phyloP scores from a whole-genome alignment of 2,113 vertebrate genomes.

The Hirundichthys speculiger region DNA sequence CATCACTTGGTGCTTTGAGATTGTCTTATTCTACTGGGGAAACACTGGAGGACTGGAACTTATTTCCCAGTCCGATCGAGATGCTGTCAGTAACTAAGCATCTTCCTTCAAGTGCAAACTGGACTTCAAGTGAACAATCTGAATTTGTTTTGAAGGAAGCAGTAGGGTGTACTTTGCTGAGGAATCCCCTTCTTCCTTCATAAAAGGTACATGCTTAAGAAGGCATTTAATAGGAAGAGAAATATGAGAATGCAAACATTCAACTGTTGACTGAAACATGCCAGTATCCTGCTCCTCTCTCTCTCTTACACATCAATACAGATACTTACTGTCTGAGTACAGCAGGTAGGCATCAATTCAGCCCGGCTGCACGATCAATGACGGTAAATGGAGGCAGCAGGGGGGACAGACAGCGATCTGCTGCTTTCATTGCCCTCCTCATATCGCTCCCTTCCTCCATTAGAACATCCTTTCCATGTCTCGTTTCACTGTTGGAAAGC shows the following conservation, averaged over 20 bases:
- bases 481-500: constrained; percentile 51
- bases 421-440: constrained; percentile 41
- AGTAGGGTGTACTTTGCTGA: not conserved
- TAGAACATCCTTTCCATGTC: constrained; percentile 49
- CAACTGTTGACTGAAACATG: constrained; percentile 15
- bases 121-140: no score
- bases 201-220: not conserved
- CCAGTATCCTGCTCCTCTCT: constrained; percentile 16
- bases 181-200: no score
- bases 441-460: constrained; percentile 31
- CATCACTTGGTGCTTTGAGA: no score
- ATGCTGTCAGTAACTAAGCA: no score
- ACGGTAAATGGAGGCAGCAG: constrained; percentile 69
- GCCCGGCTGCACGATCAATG: constrained; percentile 65
- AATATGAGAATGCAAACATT: constrained; percentile 20
- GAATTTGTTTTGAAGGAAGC: not conserved
- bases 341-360: constrained; percentile 66
- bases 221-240: constrained; percentile 9
- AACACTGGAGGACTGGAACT: no score
- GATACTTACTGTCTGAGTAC: constrained; percentile 48
- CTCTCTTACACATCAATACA: constrained; percentile 38
- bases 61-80: no score
- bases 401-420: constrained; percentile 54
- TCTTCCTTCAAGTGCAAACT: no score
- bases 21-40: no score